Conservation (phyloP, 2,888 invertebrate genomes). For the Busseola fusca region DNA sequence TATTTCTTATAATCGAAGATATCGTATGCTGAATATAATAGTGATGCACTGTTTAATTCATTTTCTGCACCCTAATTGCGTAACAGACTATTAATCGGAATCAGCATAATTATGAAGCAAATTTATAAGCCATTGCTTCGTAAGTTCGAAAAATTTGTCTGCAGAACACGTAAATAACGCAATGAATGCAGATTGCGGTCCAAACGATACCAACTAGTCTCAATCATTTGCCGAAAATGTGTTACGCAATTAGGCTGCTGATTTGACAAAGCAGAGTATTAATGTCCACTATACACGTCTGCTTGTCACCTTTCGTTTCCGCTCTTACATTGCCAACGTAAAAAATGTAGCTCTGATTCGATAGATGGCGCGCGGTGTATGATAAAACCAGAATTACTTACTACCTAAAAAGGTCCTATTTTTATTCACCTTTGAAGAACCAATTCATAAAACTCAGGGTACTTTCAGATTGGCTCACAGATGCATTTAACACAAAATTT, state of each 20-base stretch:
- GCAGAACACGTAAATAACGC: too few species aligned
- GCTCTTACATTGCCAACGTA: constrained; percentile 3
- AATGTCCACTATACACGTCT: not conserved
- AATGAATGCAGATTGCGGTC: too few species aligned
- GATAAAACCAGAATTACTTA: not conserved
- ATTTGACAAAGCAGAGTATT: not conserved
- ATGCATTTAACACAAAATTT: constrained; percentile 6
- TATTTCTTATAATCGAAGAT: not conserved
- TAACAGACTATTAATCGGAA: too few species aligned
- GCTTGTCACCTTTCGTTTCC: not conserved
- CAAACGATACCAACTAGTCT: too few species aligned
- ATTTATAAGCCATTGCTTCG: too few species aligned
- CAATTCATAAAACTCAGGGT: not conserved
- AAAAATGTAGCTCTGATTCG: constrained; percentile 15
- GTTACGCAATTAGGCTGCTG: too few species aligned
- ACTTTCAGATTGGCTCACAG: not conserved
- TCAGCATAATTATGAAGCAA: too few species aligned
- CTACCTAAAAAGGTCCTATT: not conserved
- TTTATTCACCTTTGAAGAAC: not conserved
- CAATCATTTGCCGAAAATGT: too few species aligned
- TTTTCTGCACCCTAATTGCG: too few species aligned
- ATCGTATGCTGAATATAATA: not conserved
- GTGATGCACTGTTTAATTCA: too few species aligned
- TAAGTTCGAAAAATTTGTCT: too few species aligned
- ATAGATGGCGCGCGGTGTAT: constrained; percentile 45